Conservation (phyloP, 2,888 invertebrate species). For the Oscheius onirici region DNA sequence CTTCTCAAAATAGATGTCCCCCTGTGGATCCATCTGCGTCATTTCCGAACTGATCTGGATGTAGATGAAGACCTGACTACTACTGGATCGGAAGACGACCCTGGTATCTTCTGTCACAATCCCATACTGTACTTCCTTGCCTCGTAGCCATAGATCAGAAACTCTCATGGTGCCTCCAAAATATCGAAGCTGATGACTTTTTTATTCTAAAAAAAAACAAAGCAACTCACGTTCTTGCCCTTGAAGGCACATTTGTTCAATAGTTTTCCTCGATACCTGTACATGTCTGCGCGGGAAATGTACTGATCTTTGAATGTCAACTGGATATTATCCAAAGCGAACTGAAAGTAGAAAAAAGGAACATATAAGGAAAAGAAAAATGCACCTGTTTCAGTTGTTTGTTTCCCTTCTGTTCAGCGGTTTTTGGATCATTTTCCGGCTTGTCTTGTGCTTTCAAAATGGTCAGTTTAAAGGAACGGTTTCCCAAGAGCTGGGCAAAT, state of each 20-base stretch:
- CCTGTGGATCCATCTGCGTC: constrained; percentile 99
- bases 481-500: neutral
- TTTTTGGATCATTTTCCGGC: neutral
- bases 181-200: constrained; percentile 30
- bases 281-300: constrained; percentile 97
- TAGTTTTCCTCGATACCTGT: constrained; percentile 90
- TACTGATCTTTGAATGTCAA: constrained; percentile 97
- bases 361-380: neutral
- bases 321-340: constrained; percentile 87
- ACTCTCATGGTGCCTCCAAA: constrained; percentile 38
- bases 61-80: constrained; percentile 91
- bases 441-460: neutral
- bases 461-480: neutral
- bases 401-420: no score
- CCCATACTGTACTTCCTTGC: constrained; percentile 77
- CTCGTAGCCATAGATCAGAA: constrained; percentile 49
- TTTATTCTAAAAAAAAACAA: neutral
- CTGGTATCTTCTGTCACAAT: constrained; percentile 92
- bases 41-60: constrained; percentile 87
- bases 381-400: no score
- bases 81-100: constrained; percentile 93
- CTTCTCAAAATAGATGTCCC: constrained; percentile 94
- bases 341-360: constrained; percentile 30
- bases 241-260: constrained; percentile 79
- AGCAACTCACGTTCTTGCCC: constrained; percentile 26